Percentiles rank a stretch among this genome's conserved stretches.
phyloP scores from a whole-genome alignment of 2,797 vertebrate species.

The Premnoplex brunnescens region DNA sequence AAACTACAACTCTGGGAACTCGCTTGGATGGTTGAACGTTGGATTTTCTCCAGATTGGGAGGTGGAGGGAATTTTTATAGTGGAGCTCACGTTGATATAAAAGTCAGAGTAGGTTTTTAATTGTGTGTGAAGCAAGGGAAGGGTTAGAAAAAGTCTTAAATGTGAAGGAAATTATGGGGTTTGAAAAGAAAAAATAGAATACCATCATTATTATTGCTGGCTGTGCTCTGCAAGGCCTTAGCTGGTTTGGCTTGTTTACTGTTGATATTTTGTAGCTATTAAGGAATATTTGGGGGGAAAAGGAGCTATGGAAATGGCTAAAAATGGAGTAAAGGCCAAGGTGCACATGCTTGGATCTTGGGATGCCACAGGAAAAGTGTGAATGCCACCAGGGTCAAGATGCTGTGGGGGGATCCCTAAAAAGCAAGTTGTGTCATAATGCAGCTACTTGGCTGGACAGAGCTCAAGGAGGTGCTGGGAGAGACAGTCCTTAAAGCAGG shows the following conservation, averaged over 20 bases:
- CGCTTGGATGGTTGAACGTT: fast-evolving
- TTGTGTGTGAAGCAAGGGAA: not conserved
- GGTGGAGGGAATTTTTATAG: not conserved
- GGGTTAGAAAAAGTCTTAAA: not conserved
- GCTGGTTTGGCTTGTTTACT: not conserved
- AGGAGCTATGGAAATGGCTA: not conserved
- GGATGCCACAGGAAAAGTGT: not conserved
- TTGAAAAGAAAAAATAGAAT: not conserved
- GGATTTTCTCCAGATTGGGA: not conserved
- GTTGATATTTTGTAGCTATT: not conserved
- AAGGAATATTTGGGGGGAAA: not conserved
- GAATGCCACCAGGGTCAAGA: constrained; percentile 22
- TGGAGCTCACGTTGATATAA: fast-evolving
- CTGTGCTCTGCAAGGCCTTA: not conserved
- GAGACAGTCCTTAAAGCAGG: not conserved
- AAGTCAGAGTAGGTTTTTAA: not conserved
- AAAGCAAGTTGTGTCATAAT: constrained; percentile 37
- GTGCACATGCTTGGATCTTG: not conserved
- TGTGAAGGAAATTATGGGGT: not conserved
- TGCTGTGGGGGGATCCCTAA: not conserved
- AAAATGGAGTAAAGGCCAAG: not conserved
- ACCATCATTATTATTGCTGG: not conserved
- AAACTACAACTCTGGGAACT: not conserved
- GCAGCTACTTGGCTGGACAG: not conserved
- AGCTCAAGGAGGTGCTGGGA: not conserved